Percentiles rank a stretch among this genome's conserved stretches.
These are phyloP conservation scores for Podiceps cristatus DNA, from an alignment of 2,113 vertebrate genomes.

Conservation along the genomic window DNA sequence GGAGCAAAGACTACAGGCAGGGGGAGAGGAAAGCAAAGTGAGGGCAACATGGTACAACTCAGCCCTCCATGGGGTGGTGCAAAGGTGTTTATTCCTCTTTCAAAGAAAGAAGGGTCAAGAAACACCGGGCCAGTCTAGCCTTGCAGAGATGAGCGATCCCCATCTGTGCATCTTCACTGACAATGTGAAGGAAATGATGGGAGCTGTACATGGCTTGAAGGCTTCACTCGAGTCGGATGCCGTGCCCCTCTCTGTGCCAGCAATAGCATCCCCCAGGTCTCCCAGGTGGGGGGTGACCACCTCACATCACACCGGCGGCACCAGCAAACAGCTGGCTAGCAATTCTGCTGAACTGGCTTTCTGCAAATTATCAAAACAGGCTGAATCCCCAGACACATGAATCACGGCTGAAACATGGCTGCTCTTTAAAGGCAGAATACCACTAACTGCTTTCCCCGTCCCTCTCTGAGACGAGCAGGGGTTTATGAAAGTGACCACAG, in stretches of 20 bases:
- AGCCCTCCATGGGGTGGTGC: accelerated
- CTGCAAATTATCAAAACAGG: background rate
- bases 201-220: background rate
- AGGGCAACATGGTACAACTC: background rate
- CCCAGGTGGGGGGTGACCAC: background rate
- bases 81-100: background rate
- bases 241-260: background rate
- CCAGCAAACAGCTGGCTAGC: background rate
- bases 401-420: background rate
- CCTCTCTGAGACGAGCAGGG: background rate
- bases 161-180: background rate
- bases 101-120: background rate
- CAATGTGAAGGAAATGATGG: background rate
- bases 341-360: background rate
- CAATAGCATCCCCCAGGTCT: background rate
- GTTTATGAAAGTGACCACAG: slow-evolving; percentile 13
- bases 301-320: background rate
- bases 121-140: background rate
- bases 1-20: background rate
- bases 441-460: background rate
- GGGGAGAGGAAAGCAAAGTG: background rate
- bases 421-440: background rate
- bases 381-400: background rate
- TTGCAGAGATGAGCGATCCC: background rate
- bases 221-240: background rate